These are phyloP conservation scores for Coilia nasus DNA, from an alignment of 2,797 vertebrate species.

Conservation along the genomic window DNA sequence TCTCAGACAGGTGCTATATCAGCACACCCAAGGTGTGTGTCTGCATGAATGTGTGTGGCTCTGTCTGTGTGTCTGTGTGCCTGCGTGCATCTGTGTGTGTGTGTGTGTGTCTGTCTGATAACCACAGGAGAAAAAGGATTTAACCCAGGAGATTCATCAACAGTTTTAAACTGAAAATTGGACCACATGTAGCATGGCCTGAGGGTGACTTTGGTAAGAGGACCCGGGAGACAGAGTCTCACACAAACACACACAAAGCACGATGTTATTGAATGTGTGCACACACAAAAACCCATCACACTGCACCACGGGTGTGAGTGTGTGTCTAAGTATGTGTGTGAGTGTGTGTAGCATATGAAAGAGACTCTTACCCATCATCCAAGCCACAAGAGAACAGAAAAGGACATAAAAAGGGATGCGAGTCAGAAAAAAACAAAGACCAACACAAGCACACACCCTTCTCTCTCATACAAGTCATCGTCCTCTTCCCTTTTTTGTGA, in stretches of 20 bases:
- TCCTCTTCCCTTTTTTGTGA: neutral
- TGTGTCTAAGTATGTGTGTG: neutral
- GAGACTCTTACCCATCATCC: conserved; percentile 28
- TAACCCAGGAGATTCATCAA: neutral
- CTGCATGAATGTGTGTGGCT: too few relatives aligned
- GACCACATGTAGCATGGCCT: neutral
- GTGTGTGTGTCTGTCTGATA: too few relatives aligned
- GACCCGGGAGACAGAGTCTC: neutral
- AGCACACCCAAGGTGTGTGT: neutral
- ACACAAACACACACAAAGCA: neutral
- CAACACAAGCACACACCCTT: neutral
- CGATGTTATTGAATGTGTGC: neutral
- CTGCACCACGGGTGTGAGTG: conserved; percentile 12
- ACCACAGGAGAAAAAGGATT: neutral
- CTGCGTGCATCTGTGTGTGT: neutral
- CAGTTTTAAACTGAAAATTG: neutral
- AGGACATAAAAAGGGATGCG: neutral
- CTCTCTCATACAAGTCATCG: neutral
- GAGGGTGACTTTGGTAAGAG: neutral
- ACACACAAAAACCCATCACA: conserved; percentile 5
- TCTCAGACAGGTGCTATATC: neutral
- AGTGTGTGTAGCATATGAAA: neutral
- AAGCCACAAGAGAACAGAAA: conserved; percentile 21
- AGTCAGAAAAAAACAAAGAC: neutral
- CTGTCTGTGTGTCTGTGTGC: neutral